These are phyloP conservation scores for Loripinus fragilis DNA, from an alignment of 2,888 invertebrate species.

Conservation along the genomic window DNA sequence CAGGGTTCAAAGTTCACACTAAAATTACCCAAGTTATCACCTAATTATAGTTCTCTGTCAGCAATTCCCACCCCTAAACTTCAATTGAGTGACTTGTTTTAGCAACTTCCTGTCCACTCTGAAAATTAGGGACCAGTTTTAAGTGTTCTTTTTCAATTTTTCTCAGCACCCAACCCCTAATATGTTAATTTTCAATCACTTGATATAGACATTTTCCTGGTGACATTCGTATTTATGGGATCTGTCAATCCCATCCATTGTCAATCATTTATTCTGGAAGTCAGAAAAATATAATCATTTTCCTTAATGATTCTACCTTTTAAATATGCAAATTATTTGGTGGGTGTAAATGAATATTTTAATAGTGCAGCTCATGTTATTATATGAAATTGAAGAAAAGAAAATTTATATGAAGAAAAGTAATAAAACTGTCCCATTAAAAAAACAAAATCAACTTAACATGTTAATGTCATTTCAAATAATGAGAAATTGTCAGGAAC, in stretches of 20 bases:
- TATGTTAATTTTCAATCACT: conserved; percentile 15
- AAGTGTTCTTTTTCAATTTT: neutral
- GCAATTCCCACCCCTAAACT: conserved; percentile 16
- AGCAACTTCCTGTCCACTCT: conserved; percentile 4
- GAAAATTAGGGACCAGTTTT: neutral
- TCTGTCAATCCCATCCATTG: neutral
- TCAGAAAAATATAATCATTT: too few relatives aligned
- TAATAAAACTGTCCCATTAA: too few relatives aligned
- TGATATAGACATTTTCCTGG: conserved; percentile 2
- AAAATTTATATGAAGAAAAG: too few relatives aligned
- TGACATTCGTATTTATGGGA: conserved; percentile 19
- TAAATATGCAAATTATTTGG: too few relatives aligned
- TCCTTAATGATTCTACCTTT: too few relatives aligned
- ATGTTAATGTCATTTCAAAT: too few relatives aligned
- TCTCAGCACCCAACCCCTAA: neutral
- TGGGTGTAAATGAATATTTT: too few relatives aligned
- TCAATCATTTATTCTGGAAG: neutral
- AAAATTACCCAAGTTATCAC: conserved; percentile 29
- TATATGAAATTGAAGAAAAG: too few relatives aligned
- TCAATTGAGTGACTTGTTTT: neutral
- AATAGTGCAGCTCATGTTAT: too few relatives aligned
- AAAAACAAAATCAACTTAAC: too few relatives aligned
- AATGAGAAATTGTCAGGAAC: too few relatives aligned
- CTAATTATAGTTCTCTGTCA: conserved; percentile 24
- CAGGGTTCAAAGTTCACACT: conserved; percentile 25